phyloP scores from a whole-genome alignment of 2,888 invertebrate species.

The Andrena marginata region DNA sequence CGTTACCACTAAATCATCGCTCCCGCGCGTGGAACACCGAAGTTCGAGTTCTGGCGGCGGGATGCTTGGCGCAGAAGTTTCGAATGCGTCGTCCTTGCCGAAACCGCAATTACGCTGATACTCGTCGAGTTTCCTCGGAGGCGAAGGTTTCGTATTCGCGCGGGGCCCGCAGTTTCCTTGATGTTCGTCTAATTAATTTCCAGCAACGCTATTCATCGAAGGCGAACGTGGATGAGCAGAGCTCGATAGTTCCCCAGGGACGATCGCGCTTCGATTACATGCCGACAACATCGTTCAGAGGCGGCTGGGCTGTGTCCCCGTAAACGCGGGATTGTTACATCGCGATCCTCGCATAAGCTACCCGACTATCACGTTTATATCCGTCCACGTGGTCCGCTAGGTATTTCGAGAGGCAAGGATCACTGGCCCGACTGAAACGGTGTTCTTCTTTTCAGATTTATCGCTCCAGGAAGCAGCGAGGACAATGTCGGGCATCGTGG shows the following conservation, averaged over 20 bases:
- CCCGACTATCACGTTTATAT: conserved; percentile 6
- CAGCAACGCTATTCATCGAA: neutral
- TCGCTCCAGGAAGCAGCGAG: neutral
- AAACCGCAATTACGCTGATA: neutral
- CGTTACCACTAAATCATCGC: neutral
- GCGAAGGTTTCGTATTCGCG: conserved; percentile 1
- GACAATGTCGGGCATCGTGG: conserved; percentile 79
- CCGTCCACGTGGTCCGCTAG: neutral
- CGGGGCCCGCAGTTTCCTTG: neutral
- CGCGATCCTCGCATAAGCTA: neutral
- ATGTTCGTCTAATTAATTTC: neutral
- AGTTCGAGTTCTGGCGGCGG: too few relatives aligned
- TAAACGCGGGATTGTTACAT: conserved; percentile 6
- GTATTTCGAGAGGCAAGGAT: neutral
- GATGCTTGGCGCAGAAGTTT: neutral
- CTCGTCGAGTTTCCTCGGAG: neutral
- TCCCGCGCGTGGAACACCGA: too few relatives aligned
- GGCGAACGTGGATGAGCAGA: neutral
- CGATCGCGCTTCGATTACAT: conserved; percentile 8
- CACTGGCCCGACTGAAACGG: neutral
- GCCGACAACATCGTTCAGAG: too few relatives aligned
- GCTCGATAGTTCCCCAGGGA: conserved; percentile 11
- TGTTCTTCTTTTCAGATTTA: conserved; percentile 12
- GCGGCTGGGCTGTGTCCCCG: neutral
- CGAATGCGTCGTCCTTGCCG: neutral